These are phyloP conservation scores for Dermolepida albohirtum DNA, from an alignment of 2,888 invertebrate genomes.

Conservation along the genomic window DNA sequence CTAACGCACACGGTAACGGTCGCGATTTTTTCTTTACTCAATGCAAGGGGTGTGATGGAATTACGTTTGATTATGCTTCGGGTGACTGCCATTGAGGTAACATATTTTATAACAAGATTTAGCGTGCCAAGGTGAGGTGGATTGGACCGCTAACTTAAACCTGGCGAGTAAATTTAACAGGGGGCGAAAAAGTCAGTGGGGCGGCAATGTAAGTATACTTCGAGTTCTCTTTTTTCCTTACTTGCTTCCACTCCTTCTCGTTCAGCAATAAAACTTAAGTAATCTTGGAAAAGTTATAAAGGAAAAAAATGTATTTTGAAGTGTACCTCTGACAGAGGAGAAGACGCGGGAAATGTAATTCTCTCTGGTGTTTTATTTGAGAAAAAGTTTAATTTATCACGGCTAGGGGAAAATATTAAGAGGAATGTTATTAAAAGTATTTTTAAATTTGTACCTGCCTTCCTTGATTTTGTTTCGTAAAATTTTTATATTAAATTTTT, in stretches of 20 bases:
- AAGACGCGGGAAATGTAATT: too few species aligned
- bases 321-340: too few species aligned
- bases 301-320: not conserved
- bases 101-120: constrained; percentile 20
- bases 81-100: constrained; percentile 5
- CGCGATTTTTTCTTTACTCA: not conserved
- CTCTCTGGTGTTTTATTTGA: too few species aligned
- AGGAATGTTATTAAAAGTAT: too few species aligned
- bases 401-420: too few species aligned
- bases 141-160: not conserved
- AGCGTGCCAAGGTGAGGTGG: not conserved
- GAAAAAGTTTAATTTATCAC: too few species aligned
- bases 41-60: constrained; percentile 2
- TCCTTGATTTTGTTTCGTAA: too few species aligned
- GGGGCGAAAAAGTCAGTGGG: not conserved
- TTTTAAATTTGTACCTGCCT: too few species aligned
- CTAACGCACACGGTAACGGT: constrained; percentile 1
- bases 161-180: constrained; percentile 12
- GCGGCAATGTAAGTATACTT: not conserved
- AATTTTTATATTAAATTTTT: too few species aligned
- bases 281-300: constrained; percentile 14
- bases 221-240: too few species aligned
- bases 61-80: constrained; percentile 17
- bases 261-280: constrained; percentile 12
- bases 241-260: not conserved